Percentiles rank a stretch among this genome's conserved stretches.
These are phyloP conservation scores for Caerostris darwini DNA, from an alignment of 1,140 invertebrate species.

Conservation along the genomic window DNA sequence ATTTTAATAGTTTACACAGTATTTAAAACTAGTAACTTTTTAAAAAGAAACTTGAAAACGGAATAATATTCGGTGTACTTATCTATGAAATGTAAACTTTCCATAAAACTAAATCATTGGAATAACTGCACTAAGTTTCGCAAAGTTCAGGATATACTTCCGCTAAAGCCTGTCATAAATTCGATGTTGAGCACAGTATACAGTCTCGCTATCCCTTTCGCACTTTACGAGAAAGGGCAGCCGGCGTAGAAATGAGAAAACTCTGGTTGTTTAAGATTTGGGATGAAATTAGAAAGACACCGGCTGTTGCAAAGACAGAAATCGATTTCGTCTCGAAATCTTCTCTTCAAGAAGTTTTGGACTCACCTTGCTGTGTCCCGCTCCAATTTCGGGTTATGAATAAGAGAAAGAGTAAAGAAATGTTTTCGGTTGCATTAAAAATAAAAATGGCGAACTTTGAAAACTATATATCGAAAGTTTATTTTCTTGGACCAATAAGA, in stretches of 20 bases:
- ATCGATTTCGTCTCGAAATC: neutral
- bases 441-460: neutral
- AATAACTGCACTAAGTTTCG: neutral
- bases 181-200: neutral
- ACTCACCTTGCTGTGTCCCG: neutral
- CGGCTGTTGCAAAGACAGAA: neutral
- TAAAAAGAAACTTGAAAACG: neutral
- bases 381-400: neutral
- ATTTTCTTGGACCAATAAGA: no score
- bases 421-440: neutral
- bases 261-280: neutral
- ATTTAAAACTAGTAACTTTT: no score
- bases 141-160: neutral
- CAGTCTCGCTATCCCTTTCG: neutral
- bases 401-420: neutral
- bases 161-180: neutral
- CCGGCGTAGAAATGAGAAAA: neutral
- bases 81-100: no score
- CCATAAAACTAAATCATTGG: neutral
- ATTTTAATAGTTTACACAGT: no score
- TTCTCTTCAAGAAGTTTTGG: neutral
- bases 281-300: constrained; percentile 3
- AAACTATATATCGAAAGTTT: neutral
- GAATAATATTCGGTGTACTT: neutral
- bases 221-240: neutral